These are phyloP conservation scores for Phrynocephalus guinanensis DNA, from an alignment of 2,797 vertebrate genomes.

Conservation along the genomic window DNA sequence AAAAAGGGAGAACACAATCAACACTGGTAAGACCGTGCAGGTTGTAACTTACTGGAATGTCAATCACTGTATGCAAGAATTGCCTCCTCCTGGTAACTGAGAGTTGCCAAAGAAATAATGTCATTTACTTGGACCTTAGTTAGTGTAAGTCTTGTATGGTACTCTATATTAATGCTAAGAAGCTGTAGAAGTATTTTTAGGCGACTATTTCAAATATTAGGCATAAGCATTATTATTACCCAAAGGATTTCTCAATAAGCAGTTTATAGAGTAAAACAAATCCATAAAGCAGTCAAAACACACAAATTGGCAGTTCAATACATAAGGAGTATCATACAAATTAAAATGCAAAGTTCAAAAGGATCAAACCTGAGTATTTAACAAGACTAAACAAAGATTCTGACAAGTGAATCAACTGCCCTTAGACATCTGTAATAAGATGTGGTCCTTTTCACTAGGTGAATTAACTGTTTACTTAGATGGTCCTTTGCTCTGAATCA, in stretches of 20 bases:
- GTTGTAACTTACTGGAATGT: constrained; percentile 37
- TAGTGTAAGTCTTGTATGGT: constrained; percentile 50
- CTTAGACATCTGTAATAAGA: constrained; percentile 77
- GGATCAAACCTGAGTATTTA: constrained; percentile 80
- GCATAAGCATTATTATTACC: constrained; percentile 74
- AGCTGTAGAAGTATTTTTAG: constrained; percentile 78
- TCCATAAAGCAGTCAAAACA: constrained; percentile 65
- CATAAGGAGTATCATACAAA: constrained; percentile 76
- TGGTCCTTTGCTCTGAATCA: neutral
- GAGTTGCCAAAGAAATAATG: constrained; percentile 55
- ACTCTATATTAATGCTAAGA: constrained; percentile 65
- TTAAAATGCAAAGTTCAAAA: constrained; percentile 71
- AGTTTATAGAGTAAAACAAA: constrained; percentile 65
- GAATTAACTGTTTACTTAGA: constrained; percentile 71
- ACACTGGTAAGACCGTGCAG: constrained; percentile 49
- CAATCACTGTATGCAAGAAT: constrained; percentile 39
- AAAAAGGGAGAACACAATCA: constrained; percentile 23
- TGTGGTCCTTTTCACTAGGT: constrained; percentile 80
- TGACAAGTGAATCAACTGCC: constrained; percentile 75
- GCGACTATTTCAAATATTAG: constrained; percentile 74
- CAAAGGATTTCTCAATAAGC: constrained; percentile 66
- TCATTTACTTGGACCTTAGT: constrained; percentile 59
- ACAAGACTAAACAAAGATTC: constrained; percentile 69
- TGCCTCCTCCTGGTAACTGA: constrained; percentile 49
- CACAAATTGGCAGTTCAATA: constrained; percentile 78